Evolutionary conservation across 2,888 invertebrate genomes (phyloP).

Genomic region (Watsonalla cultraria): DNA sequence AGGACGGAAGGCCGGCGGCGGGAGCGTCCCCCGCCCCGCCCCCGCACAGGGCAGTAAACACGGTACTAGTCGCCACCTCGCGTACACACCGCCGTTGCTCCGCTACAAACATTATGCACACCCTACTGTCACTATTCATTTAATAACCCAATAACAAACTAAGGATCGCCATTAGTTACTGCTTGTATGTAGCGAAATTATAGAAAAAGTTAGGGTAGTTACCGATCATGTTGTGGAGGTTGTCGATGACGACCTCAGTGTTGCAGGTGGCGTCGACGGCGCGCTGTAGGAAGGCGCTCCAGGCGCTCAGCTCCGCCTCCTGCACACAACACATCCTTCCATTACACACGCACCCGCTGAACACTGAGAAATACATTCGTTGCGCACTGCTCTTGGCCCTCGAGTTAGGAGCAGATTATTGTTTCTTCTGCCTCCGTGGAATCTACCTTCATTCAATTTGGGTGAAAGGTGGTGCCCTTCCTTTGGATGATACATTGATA

Average conservation of each 20-base stretch:
- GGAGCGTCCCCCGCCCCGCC: slow-evolving; percentile 10
- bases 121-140: not conserved
- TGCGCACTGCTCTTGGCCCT: too few species aligned
- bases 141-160: too few species aligned
- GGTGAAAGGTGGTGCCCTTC: too few species aligned
- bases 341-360: too few species aligned
- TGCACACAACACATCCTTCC: slow-evolving; percentile 22
- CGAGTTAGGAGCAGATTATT: too few species aligned
- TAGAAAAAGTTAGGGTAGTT: slow-evolving; percentile 13
- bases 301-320: slow-evolving; percentile 68
- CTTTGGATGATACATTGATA: too few species aligned
- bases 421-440: too few species aligned
- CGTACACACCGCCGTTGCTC: slow-evolving; percentile 71
- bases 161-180: too few species aligned
- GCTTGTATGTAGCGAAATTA: not conserved
- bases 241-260: slow-evolving; percentile 68
- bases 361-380: too few species aligned
- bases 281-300: slow-evolving; percentile 71
- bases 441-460: too few species aligned
- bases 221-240: slow-evolving; percentile 74
- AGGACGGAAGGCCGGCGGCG: slow-evolving; percentile 23
- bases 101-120: slow-evolving; percentile 38
- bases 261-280: slow-evolving; percentile 66
- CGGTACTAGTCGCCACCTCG: slow-evolving; percentile 63
- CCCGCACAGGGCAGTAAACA: slow-evolving; percentile 54